Percentiles rank a stretch among this genome's conserved stretches.
Conservation (phyloP, 1,140 invertebrate genomes). For the Tribolium madens region DNA sequence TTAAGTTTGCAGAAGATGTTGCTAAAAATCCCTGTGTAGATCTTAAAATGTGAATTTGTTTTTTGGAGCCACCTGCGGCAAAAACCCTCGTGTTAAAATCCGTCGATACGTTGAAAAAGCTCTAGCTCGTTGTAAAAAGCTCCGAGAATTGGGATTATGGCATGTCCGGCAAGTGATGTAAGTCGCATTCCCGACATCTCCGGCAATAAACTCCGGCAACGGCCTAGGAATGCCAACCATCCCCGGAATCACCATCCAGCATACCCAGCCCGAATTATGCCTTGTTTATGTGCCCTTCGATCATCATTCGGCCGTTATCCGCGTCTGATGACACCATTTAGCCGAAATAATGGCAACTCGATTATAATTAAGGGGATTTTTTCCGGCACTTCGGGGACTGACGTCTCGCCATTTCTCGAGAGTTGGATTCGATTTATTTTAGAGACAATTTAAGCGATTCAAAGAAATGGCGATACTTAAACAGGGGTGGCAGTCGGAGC, state of each 20-base stretch:
- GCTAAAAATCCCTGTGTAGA: no score
- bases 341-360: not conserved
- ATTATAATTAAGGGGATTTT: constrained; percentile 33
- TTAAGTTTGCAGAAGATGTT: no score
- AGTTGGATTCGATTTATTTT: constrained; percentile 59
- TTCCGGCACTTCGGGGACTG: constrained; percentile 10
- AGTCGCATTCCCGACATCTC: constrained; percentile 47
- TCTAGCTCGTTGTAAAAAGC: no score
- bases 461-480: constrained; percentile 60
- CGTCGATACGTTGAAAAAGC: no score
- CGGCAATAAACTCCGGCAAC: constrained; percentile 54
- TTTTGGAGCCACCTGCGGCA: no score
- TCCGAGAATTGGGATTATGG: not conserved
- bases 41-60: no score
- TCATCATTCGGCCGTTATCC: constrained; percentile 53
- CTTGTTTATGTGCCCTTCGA: constrained; percentile 58
- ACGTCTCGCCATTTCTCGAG: constrained; percentile 29
- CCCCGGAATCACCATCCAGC: constrained; percentile 53
- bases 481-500: constrained; percentile 51
- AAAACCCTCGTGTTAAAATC: no score
- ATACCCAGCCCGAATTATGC: constrained; percentile 58
- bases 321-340: constrained; percentile 43
- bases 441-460: constrained; percentile 62
- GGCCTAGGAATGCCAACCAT: constrained; percentile 53
- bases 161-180: constrained; percentile 37